Base-by-base conservation (phyloP, 2,888 invertebrate genomes). In the Itoplectis maculator region DNA sequence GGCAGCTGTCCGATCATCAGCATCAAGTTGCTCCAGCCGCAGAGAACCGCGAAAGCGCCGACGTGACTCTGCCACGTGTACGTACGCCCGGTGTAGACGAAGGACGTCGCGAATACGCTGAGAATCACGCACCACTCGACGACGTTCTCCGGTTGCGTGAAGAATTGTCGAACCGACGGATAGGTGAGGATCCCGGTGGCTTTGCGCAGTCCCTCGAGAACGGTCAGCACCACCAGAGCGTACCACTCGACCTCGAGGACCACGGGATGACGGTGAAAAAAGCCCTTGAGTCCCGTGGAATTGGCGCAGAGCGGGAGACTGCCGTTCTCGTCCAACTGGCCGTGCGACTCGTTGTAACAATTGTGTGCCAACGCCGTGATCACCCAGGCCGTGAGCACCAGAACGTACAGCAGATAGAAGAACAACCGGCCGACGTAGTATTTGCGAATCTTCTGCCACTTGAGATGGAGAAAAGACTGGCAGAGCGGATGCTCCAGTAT, bases 1-100 rank as follows among this genome's bases (percentile, higher is more conserved):
- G 98, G 98, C 49, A 98, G 93, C 88, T 98, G 97, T 0, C 98
- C 98, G 78, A 98, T 96, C 96, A 97, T 97, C 91, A 97, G 94
- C 97, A 97, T 97, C n/a, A 97, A 93, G 92, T 97, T 97, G 5
- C 97, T 96, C 97, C 97, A 97, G 5, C 97, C 97, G 54, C 97
- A 95, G 4, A 97, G 94, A 0, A 97, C 97, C 0, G 97, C 97
- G 89, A 97, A 96, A 0, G 97, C 97, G 0, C 97, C 97, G 23
- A 97, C 95, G 90, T 97, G 97, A 89, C 97, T 97, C 90, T 97
- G 97, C 96, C 97, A 97, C 11, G 96, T 95, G 90, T 97, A 97
- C 0, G 95, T 96, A 85, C 95, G 92, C 75, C 96, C 96, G 6
- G 96, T 96, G 89, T 96, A 97, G 76, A 97, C 95, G 89, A 96